Conservation (phyloP, 2,888 invertebrate genomes). For the Polyploca ridens region DNA sequence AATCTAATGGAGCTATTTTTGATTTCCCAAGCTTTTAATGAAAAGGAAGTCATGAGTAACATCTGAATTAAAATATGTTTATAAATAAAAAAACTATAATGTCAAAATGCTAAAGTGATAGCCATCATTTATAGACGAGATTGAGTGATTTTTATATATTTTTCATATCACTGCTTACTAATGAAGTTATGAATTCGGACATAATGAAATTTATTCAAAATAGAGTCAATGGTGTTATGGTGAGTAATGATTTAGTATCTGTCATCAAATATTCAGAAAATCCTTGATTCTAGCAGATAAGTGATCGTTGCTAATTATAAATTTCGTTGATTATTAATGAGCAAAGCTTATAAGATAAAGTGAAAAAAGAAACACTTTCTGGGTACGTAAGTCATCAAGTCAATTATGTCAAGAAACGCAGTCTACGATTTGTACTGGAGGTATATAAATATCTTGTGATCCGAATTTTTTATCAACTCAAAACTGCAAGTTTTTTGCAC, state of each 20-base stretch:
- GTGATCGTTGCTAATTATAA: too few species aligned
- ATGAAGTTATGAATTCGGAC: background rate
- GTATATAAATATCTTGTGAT: too few species aligned
- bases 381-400: too few species aligned
- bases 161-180: background rate
- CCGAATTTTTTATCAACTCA: too few species aligned
- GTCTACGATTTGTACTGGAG: too few species aligned
- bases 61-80: constrained; percentile 6
- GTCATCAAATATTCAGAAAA: too few species aligned
- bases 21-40: constrained; percentile 14
- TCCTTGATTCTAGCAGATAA: too few species aligned
- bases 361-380: too few species aligned
- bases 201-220: background rate
- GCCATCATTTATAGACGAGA: background rate
- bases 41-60: constrained; percentile 10
- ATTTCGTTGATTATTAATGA: too few species aligned
- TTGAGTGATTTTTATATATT: background rate
- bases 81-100: background rate
- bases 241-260: constrained; percentile 14
- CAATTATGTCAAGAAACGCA: too few species aligned
- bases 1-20: constrained; percentile 18
- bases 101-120: constrained; percentile 5
- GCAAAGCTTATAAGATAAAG: too few species aligned
- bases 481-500: too few species aligned
- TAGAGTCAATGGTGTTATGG: constrained; percentile 9